Evolutionary conservation across 2,797 vertebrate genomes (phyloP).

Genomic region (Taenioides sp.): DNA sequence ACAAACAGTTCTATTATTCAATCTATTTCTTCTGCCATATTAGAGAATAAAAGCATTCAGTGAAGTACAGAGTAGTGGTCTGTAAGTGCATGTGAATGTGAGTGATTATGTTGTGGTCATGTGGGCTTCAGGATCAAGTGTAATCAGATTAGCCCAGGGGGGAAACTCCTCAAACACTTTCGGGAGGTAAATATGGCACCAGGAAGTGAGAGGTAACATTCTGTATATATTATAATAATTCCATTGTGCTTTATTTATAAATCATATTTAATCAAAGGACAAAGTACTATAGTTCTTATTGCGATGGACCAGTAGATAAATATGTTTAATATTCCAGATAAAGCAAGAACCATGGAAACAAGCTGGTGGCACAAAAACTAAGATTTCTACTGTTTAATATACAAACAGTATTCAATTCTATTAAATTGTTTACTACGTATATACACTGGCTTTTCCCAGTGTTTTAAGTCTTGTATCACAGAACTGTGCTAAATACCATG

Average conservation of each 20-base stretch:
- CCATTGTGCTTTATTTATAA: too few relatives aligned
- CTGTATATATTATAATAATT: background rate
- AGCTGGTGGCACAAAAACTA: too few relatives aligned
- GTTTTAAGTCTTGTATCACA: background rate
- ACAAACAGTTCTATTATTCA: background rate
- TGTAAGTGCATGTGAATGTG: constrained; percentile 25
- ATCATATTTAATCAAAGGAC: too few relatives aligned
- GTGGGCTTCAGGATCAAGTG: constrained; percentile 68
- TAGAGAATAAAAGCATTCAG: constrained; percentile 31
- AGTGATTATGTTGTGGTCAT: constrained; percentile 65
- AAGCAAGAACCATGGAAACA: too few relatives aligned
- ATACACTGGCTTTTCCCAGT: background rate
- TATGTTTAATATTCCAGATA: too few relatives aligned
- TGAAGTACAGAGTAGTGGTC: constrained; percentile 36
- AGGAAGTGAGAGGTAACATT: background rate
- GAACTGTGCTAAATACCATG: background rate
- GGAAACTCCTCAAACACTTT: constrained; percentile 42
- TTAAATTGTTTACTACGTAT: background rate
- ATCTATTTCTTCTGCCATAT: background rate
- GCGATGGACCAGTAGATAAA: too few relatives aligned
- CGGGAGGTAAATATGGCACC: constrained; percentile 14
- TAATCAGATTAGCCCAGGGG: constrained; percentile 72
- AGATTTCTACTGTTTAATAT: too few relatives aligned
- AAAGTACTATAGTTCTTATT: too few relatives aligned
- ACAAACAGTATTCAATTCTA: too few relatives aligned